Evolutionary conservation across 64 coral and sea anemone genomes (phyloP).

Genomic region (Pachyseris speciosa): DNA sequence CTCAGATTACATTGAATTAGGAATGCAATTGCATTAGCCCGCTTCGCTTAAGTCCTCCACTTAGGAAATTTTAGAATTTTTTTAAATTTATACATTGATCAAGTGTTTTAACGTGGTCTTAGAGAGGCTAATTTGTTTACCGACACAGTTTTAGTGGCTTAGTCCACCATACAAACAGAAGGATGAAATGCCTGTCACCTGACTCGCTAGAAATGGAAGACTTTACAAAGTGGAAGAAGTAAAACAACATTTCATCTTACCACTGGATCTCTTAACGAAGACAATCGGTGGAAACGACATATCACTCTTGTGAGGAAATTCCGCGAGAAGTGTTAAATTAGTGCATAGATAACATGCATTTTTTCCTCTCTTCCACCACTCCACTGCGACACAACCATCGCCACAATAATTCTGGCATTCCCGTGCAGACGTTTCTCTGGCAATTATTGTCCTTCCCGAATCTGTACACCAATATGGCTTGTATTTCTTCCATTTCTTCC

Average conservation of each 20-base stretch:
- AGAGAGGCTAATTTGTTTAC: no score
- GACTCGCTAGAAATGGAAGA: no score
- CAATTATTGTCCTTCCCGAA: background rate
- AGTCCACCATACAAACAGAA: no score
- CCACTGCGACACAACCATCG: slow-evolving; percentile 1
- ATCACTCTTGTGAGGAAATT: background rate
- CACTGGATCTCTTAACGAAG: background rate
- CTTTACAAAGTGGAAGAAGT: no score
- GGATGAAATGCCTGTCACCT: no score
- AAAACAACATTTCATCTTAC: background rate
- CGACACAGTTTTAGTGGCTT: no score
- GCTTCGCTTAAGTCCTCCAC: no score
- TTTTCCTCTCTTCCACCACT: slow-evolving; percentile 13
- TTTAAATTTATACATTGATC: no score
- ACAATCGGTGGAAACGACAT: slow-evolving; percentile 2
- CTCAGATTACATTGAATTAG: no score
- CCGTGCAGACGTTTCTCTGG: background rate
- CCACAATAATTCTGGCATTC: slow-evolving; percentile 2
- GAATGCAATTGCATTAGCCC: no score
- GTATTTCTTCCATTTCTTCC: background rate
- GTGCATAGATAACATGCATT: slow-evolving; percentile 9
- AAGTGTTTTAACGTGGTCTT: no score
- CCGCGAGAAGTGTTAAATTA: background rate
- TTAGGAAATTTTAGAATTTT: no score
- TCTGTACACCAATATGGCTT: slow-evolving; percentile 10